Evolutionary conservation across 2,888 invertebrate species (phyloP), one percentile per base, ranked within the genome.

Genomic region (Chymomyza procnemis): DNA sequence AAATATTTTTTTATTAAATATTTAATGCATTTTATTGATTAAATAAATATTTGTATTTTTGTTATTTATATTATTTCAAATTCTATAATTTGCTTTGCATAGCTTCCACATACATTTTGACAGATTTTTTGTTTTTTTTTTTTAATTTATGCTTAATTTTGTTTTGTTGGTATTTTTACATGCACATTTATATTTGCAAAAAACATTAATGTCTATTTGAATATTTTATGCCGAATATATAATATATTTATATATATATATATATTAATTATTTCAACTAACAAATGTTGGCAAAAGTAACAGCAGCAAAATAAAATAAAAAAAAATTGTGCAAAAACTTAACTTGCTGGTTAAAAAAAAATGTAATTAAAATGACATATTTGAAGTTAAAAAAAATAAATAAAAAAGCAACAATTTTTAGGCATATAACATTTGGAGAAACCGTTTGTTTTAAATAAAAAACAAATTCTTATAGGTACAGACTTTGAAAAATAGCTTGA

Each of bases 61-160:
- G 75, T 71, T 67, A 73, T 73, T 80, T 76, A 74, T 78, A 67
- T 82, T 81, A 75, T 83, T 80, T 66, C 30, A 84, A 84, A 87
- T 85, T 84, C 87, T 85, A 85, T 82, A 85, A 82, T 87, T 82
- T 85, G 80, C 82, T 80, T 75, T 79, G 75, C 85, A 74, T 74
- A 75, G 73, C 72, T 72, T 69, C 47, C 56, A 61, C 71, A 70
- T 66, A 54, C 74, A 67, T 69, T n/a, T 78, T 69, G 66, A 71
- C 71, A 62, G 68, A 66, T 57, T 61, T 54, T 22, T 16, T 54
- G 54, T 60, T 70, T 58, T 60, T 61, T 55, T 59, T 47, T 67
- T 66, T 55, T 57, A 52, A 63, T 73, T 64, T 60, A 68, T 68
- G 65, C 55, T 56, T 72, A 47, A 47, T 59, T 65, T 54, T 73